A percentile compares a stretch with the other conserved stretches of the same genome.
Evolutionary conservation across 2,888 invertebrate species (phyloP).

Genomic region (Notodonta ziczac): DNA sequence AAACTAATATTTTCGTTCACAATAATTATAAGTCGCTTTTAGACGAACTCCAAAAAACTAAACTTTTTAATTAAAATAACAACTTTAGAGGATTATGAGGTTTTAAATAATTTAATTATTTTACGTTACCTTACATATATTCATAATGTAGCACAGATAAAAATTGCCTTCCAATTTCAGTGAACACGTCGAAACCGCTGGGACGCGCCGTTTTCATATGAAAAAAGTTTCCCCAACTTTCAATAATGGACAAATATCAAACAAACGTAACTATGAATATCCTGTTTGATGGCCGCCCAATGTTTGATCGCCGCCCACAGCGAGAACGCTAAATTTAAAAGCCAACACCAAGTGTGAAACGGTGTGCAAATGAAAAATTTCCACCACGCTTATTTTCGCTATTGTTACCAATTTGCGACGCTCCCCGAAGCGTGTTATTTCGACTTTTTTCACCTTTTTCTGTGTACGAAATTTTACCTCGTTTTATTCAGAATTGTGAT

Average conservation of each 20-base stretch:
- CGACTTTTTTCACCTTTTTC: constrained; percentile 26
- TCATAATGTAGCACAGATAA: background rate
- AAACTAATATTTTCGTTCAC: no score
- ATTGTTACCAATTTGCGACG: constrained; percentile 73
- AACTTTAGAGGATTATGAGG: no score
- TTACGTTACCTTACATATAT: no score
- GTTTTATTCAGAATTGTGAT: constrained; percentile 9
- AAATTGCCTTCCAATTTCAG: background rate
- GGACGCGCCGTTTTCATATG: background rate
- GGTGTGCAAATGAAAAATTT: constrained; percentile 78
- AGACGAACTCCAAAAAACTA: no score
- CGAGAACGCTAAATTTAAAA: constrained; percentile 60
- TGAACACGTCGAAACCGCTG: background rate
- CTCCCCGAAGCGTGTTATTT: constrained; percentile 49
- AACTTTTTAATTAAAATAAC: no score
- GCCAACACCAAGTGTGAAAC: constrained; percentile 76
- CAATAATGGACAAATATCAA: constrained; percentile 21
- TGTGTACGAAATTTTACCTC: constrained; percentile 8
- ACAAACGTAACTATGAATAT: constrained; percentile 30
- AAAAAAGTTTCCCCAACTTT: constrained; percentile 8
- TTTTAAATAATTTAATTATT: no score
- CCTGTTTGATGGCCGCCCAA: constrained; percentile 47
- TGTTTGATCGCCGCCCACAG: constrained; percentile 47
- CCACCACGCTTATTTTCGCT: constrained; percentile 68
- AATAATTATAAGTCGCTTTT: no score